Evolutionary conservation across 2,113 vertebrate species (phyloP).

Genomic region (Elaphurus davidianus): DNA sequence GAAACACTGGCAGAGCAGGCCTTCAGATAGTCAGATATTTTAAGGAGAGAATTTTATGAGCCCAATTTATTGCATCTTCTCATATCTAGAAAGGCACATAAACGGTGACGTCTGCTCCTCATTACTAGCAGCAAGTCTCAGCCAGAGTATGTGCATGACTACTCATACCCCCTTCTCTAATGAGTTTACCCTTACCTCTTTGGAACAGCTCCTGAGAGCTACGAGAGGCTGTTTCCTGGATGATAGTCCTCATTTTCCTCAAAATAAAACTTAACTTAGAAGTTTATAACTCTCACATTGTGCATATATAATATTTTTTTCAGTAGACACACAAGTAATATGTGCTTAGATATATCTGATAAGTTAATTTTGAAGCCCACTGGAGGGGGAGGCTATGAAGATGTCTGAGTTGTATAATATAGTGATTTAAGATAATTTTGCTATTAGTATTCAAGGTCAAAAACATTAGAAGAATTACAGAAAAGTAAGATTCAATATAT

Average conservation of each 20-base stretch:
- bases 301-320: neutral
- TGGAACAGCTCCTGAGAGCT: neutral
- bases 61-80: neutral
- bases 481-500: neutral
- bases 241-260: neutral
- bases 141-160: neutral
- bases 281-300: neutral
- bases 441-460: neutral
- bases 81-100: neutral
- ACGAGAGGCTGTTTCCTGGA: neutral
- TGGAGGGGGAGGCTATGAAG: neutral
- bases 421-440: constrained; percentile 19
- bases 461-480: neutral
- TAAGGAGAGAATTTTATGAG: neutral
- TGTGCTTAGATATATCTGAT: neutral
- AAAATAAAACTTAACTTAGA: neutral
- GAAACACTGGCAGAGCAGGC: too few species aligned
- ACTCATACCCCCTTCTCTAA: neutral
- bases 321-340: neutral
- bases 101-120: rapidly evolving
- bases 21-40: neutral
- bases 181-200: neutral
- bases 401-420: neutral
- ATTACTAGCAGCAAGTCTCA: neutral
- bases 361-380: neutral